phyloP scores from a whole-genome alignment of 2,888 invertebrate species.

The Drosophila leonis region DNA sequence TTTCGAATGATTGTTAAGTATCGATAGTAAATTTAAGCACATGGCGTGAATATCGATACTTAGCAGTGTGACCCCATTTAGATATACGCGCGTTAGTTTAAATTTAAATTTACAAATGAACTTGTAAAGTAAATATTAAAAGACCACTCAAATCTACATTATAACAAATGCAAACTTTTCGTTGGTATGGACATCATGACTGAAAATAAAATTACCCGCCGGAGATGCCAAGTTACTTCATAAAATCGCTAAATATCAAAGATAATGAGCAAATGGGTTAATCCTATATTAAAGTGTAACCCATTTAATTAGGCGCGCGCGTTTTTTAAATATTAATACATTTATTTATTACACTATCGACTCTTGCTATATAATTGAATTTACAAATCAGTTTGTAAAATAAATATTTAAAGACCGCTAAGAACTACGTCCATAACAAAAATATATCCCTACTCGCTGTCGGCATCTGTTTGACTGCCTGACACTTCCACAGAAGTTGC shows the following conservation, averaged over 20 bases:
- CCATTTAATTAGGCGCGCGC: background rate
- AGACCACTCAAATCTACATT: background rate
- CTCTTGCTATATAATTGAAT: slow-evolving; percentile 65
- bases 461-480: slow-evolving; percentile 62
- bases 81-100: background rate
- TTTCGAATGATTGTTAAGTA: background rate
- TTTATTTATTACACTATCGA: slow-evolving; percentile 73
- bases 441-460: slow-evolving; percentile 57
- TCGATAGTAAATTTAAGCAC: slow-evolving; percentile 10
- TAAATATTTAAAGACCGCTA: slow-evolving; percentile 60
- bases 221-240: background rate
- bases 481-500: slow-evolving; percentile 83
- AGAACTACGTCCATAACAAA: slow-evolving; percentile 45
- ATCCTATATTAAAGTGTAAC: background rate
- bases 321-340: slow-evolving; percentile 46
- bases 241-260: background rate
- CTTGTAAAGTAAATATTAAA: background rate
- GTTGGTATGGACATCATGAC: too few species aligned
- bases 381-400: slow-evolving; percentile 62
- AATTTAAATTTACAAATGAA: background rate
- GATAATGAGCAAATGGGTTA: background rate
- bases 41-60: slow-evolving; percentile 4
- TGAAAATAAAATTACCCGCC: too few species aligned
- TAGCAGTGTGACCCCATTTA: background rate
- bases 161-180: too few species aligned